Evolutionary conservation across 2,888 invertebrate species (phyloP), one percentile per base, ranked within the genome.

Genomic region (Leistus spinibarbis): DNA sequence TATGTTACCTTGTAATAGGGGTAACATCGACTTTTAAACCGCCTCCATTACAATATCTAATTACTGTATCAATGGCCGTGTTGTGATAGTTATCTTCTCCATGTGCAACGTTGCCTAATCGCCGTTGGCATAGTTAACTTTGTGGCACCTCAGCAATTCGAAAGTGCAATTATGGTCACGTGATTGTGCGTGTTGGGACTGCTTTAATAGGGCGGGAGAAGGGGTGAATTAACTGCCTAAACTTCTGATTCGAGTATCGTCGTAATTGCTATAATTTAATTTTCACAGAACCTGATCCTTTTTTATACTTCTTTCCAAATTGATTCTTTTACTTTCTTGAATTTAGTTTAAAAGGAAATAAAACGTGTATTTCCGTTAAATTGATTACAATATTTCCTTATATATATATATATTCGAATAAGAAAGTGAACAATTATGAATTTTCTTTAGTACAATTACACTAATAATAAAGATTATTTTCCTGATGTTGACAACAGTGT

Each of bases 101-200:
- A 23, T 16, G 9, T n/a, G 64, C 23, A 20, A 16, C 23, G 16
- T 23, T 16, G 23, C 27, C 27, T 64, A 64, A 64, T 64, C 64
- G 27, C 64, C 40, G 13, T 40, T 64, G 23, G 24, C 27, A 27
- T 23, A 64, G 24, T 64, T 64, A 64, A 64, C 27, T 23, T 23
- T 17, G 27, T 23, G 24, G 24, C 64, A 64, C 64, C 64, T 64
- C 16, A 60, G 17, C 60, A 22, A 60, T 64, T 64, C 27, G 24
- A 24, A 13, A 7, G 40, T 13, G 23, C 71, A 72, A 72, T 72
- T 72, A 72, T 64, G 24, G 72, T 72, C 72, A 72, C 72, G 72
- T 72, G 66, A 72, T 56, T 54, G 72, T 72, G 65, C 72, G 72
- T 72, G 72, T 57, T 53, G 54, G 19, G 24, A 56, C 27, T 66